Conservation (phyloP, 2,113 vertebrate genomes). For the Alethe diademata region DNA sequence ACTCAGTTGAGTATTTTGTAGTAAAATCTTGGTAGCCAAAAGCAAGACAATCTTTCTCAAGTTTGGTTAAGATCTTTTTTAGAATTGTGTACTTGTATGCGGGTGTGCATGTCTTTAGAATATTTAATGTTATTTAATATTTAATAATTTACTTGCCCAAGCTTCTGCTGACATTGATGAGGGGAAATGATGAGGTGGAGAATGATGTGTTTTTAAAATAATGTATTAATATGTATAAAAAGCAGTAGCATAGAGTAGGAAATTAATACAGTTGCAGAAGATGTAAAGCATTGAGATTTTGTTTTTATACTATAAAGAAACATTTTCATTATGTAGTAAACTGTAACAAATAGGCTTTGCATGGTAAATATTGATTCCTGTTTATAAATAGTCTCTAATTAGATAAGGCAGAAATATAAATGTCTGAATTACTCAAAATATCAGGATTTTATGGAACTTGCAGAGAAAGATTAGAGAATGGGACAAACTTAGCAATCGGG, state of each 20-base stretch:
- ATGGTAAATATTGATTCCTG: not conserved
- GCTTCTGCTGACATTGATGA: not conserved
- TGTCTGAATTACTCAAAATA: not conserved
- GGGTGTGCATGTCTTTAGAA: not conserved
- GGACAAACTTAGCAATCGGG: not conserved
- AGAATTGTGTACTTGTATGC: not conserved
- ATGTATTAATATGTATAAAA: not conserved
- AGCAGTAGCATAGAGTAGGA: not conserved
- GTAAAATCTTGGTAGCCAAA: not conserved
- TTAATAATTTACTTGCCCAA: not conserved
- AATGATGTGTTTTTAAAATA: not conserved
- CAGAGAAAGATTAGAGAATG: not conserved
- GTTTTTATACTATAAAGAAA: not conserved
- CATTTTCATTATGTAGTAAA: not conserved
- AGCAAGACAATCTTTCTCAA: not conserved
- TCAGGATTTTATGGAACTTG: not conserved
- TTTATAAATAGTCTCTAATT: not conserved
- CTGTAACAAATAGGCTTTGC: not conserved
- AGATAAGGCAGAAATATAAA: not conserved
- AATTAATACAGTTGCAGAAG: not conserved
- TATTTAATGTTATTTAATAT: not conserved
- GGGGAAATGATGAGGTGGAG: not conserved
- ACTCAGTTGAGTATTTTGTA: not conserved
- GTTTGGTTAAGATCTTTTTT: not conserved
- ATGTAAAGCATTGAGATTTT: not conserved